These are phyloP conservation scores for Oreochromis tanganicae DNA, from an alignment of 2,113 vertebrate genomes.

Conservation along the genomic window DNA sequence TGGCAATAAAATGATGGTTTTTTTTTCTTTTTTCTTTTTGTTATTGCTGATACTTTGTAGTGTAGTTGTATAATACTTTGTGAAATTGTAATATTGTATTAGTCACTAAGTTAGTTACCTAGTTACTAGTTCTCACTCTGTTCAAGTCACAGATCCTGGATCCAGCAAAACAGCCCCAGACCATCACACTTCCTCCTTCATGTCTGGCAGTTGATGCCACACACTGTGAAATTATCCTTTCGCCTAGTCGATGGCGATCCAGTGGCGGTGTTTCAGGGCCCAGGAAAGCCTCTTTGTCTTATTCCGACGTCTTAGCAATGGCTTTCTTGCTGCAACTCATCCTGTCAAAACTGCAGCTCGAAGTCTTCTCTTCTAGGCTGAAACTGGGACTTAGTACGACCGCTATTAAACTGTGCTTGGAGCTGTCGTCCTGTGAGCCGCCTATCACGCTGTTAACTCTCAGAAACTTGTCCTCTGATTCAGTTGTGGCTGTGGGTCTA, in stretches of 20 bases:
- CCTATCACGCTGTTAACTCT: background rate
- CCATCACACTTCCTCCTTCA: background rate
- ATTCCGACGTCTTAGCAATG: background rate
- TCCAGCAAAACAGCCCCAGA: background rate
- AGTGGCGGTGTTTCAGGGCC: background rate
- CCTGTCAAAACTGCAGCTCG: background rate
- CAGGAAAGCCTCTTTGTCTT: background rate
- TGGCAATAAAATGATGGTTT: background rate
- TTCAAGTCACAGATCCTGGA: background rate
- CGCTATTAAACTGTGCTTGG: background rate
- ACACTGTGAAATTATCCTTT: background rate
- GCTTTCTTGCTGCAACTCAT: background rate
- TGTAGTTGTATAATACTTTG: background rate
- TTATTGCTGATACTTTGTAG: background rate
- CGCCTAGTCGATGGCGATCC: background rate
- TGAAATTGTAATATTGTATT: background rate
- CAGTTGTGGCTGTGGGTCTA: background rate
- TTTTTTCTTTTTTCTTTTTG: background rate
- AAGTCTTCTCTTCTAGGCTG: background rate
- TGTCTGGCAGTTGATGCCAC: background rate
- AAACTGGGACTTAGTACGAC: background rate
- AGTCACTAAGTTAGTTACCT: background rate
- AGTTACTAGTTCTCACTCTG: background rate
- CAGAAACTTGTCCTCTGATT: background rate
- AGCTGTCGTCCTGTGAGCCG: background rate